Percentiles rank a stretch among this genome's conserved stretches.
Conservation (phyloP, 2,113 vertebrate species). For the Callorhinus ursinus region DNA sequence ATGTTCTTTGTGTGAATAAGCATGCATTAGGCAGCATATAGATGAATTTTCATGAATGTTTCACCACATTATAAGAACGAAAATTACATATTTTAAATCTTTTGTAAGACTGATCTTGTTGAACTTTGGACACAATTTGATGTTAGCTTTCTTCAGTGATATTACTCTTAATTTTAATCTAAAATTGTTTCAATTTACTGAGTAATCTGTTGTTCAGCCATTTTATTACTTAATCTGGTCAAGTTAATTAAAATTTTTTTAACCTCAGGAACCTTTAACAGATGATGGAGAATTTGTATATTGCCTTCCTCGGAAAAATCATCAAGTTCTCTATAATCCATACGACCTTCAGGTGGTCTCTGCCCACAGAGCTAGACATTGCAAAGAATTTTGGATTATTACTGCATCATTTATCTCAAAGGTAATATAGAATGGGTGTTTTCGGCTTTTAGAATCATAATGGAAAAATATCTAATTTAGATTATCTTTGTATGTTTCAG, state of each 20-base stretch:
- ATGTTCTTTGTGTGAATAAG: neutral
- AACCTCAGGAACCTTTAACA: slow-evolving; percentile 66
- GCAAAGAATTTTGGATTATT: slow-evolving; percentile 83
- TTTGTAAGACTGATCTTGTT: neutral
- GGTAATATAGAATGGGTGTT: slow-evolving; percentile 68
- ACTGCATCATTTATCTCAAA: slow-evolving; percentile 86
- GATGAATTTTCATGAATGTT: neutral
- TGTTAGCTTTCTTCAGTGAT: neutral
- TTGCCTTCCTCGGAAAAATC: slow-evolving; percentile 77
- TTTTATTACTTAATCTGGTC: slow-evolving; percentile 5
- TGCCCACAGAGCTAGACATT: slow-evolving; percentile 74
- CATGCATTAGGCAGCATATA: neutral
- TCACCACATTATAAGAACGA: neutral
- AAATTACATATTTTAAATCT: slow-evolving; percentile 9
- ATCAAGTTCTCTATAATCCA: slow-evolving; percentile 70
- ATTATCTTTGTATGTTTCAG: slow-evolving; percentile 2
- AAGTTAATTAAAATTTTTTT: slow-evolving; percentile 35
- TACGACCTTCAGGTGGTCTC: slow-evolving; percentile 85
- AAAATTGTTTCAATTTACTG: neutral
- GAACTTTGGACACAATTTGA: slow-evolving; percentile 27
- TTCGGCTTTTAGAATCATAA: slow-evolving; percentile 8
- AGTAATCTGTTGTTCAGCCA: neutral
- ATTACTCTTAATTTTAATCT: slow-evolving; percentile 25
- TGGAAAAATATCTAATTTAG: neutral
- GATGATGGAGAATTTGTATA: slow-evolving; percentile 86